phyloP scores from a whole-genome alignment of 2,797 vertebrate genomes.

The Gadopsis marmoratus region DNA sequence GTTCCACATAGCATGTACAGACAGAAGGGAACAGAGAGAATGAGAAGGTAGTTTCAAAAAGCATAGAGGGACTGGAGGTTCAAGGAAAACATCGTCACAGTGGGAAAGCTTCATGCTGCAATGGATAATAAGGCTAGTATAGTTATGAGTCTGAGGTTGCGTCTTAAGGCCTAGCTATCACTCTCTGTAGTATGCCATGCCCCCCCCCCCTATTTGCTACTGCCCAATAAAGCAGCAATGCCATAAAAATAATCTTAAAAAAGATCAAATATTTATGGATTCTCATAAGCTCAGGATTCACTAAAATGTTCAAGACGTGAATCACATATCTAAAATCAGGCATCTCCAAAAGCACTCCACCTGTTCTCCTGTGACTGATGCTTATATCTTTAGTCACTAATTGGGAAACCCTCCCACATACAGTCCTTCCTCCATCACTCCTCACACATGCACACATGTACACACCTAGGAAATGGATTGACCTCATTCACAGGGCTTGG shows the following conservation, averaged over 20 bases:
- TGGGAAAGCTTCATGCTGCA: conserved; percentile 51
- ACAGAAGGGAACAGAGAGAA: conserved; percentile 51
- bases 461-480: conserved; percentile 70
- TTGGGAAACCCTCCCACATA: conserved; percentile 70
- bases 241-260: conserved; percentile 71
- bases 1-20: conserved; percentile 69
- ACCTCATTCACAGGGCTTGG: conserved; percentile 77
- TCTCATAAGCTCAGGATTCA: conserved; percentile 64
- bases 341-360: conserved; percentile 56
- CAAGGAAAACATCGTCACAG: conserved; percentile 51
- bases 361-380: conserved; percentile 67
- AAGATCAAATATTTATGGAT: conserved; percentile 71
- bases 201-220: conserved; percentile 42
- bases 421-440: conserved; percentile 46
- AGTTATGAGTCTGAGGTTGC: conserved; percentile 61
- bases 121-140: conserved; percentile 67
- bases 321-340: conserved; percentile 50
- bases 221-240: conserved; percentile 63
- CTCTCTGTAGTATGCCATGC: conserved; percentile 48
- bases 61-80: conserved; percentile 33
- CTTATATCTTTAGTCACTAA: conserved; percentile 68
- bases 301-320: conserved; percentile 57
- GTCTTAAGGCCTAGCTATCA: conserved; percentile 52
- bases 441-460: conserved; percentile 51
- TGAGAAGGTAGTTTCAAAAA: conserved; percentile 35